Percentiles rank a stretch among this genome's conserved stretches.
These are phyloP conservation scores for Scolopax bukidnonensis DNA, from an alignment of 2,797 vertebrate species.

Conservation along the genomic window DNA sequence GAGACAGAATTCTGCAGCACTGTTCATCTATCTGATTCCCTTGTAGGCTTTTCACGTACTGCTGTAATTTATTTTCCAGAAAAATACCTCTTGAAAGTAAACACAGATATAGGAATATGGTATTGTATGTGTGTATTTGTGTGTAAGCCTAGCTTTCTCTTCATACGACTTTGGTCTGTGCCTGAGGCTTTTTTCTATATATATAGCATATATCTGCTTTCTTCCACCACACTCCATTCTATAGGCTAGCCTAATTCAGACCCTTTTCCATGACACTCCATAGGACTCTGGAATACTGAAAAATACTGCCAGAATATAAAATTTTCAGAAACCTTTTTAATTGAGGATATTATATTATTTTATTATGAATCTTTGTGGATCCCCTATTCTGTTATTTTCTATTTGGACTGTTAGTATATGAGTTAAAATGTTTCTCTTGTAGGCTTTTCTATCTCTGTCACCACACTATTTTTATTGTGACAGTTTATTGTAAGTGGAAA, in stretches of 20 bases:
- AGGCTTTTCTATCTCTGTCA: not conserved
- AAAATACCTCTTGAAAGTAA: conserved; percentile 49
- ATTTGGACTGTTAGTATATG: not conserved
- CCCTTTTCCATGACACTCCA: not conserved
- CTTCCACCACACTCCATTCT: not conserved
- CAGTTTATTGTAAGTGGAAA: not conserved
- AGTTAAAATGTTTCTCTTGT: not conserved
- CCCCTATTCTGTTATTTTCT: not conserved
- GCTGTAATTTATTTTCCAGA: conserved; percentile 56
- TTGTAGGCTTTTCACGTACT: conserved; percentile 56
- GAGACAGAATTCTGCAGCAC: conserved; percentile 35
- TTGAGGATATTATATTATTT: not conserved
- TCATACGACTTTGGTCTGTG: not conserved
- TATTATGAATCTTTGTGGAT: not conserved
- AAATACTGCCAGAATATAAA: not conserved
- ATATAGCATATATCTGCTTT: not conserved
- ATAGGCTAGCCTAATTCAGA: not conserved
- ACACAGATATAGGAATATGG: not conserved
- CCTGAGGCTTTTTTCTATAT: not conserved
- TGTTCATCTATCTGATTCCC: conserved; percentile 43
- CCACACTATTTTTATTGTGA: not conserved
- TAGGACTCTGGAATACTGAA: not conserved
- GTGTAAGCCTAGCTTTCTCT: not conserved
- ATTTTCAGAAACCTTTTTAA: not conserved
- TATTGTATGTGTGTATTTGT: not conserved